phyloP scores from a whole-genome alignment of 1,140 invertebrate genomes.

The Scaptomyza pallida region DNA sequence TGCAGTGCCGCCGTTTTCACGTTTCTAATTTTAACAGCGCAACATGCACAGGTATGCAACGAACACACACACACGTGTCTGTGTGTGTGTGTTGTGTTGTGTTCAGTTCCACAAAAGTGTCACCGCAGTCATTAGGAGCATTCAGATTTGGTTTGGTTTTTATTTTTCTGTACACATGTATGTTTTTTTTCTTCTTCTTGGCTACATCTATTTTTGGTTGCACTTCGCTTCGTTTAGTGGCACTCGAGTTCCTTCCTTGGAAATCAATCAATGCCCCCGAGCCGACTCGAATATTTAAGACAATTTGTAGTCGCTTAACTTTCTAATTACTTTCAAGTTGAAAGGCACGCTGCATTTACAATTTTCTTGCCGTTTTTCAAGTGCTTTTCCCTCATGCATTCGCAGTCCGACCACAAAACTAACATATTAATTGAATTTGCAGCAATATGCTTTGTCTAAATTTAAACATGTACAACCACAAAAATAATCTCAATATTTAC shows the following conservation, averaged over 20 bases:
- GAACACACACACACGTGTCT: constrained; percentile 9
- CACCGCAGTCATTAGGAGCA: constrained; percentile 77
- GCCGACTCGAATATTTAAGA: constrained; percentile 33
- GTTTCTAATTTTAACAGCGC: constrained; percentile 71
- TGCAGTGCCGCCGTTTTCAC: constrained; percentile 64
- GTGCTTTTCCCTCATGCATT: constrained; percentile 55
- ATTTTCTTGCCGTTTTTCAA: constrained; percentile 44
- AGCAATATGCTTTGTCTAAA: constrained; percentile 45
- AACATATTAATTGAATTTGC: constrained; percentile 56
- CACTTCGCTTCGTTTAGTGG: constrained; percentile 36
- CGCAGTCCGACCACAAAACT: no score
- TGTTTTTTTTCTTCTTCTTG: no score
- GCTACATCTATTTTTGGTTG: constrained; percentile 44
- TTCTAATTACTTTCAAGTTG: constrained; percentile 78
- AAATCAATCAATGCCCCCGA: constrained; percentile 75
- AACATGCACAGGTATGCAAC: constrained; percentile 68
- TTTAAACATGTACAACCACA: constrained; percentile 67
- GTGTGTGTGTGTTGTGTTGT: constrained; percentile 25
- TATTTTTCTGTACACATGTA: constrained; percentile 59
- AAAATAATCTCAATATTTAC: constrained; percentile 76
- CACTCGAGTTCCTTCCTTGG: constrained; percentile 64
- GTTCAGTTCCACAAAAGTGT: constrained; percentile 74
- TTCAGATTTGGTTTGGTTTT: constrained; percentile 26
- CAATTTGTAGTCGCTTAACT: constrained; percentile 77
- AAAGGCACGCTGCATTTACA: constrained; percentile 37